Base-by-base conservation (phyloP, 2,113 vertebrate genomes). In the Plecturocebus donacophilus region DNA sequence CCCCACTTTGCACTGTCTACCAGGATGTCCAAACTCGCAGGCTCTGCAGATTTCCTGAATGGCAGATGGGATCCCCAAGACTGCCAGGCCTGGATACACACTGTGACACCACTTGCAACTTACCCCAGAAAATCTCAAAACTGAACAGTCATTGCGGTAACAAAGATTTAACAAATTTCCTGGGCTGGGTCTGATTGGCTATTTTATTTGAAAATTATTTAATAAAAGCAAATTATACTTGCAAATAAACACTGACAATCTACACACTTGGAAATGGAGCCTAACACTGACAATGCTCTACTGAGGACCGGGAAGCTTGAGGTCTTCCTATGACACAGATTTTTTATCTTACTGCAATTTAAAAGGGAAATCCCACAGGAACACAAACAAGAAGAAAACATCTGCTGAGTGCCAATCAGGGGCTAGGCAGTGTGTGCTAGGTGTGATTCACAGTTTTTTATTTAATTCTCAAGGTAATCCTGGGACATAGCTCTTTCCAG, bases 301-400 rank as follows among this genome's bases (percentile, higher is more conserved):
- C 35, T 58, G 16, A 71, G 16, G 85, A 73, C 32, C 17, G 23
- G 35, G 47, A 16, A 81, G 77, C 27, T 81, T 87, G 4, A 52
- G 79, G 27, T 56, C 83, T 79, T 93, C 66, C 30, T 52, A 32
- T 17, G 27, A 75, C 8, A 1, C 49, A 86, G 54, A 47, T 81
- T 86, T 64, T 90, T 88, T 58, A 76, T 66, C 19, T 66, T 61
- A 82, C 2, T 81, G 70, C 17, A 77, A 82, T 73, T 93, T 93
- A 79, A 83, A 94, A 93, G 35, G 30, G 30, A 93, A 96, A 70
- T 45, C 45, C 6, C 17, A 83, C 9, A 90, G 80, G 58, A 85
- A 54, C 61, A 77, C 75, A 91, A 87, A 77, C 77, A 96, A 95
- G 54, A 87, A 89, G 47, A 83, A 89, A 92, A 58, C 3, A 71